A percentile compares a stretch with the other conserved stretches of the same genome.
Conservation (phyloP, 2,797 vertebrate species). For the Menidia menidia region DNA sequence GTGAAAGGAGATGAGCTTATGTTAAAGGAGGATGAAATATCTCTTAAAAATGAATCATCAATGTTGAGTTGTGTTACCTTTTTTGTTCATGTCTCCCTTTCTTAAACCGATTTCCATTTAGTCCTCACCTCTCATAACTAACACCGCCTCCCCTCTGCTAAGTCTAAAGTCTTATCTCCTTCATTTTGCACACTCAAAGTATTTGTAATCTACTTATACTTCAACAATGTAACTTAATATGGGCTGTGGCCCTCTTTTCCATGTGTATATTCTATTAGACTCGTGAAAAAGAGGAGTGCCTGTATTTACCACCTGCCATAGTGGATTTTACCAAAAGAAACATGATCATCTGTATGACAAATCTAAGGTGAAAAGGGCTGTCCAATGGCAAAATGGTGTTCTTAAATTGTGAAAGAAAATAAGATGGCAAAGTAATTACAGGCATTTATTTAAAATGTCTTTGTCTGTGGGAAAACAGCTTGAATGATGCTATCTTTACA, state of each 20-base stretch:
- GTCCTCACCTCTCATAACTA: not conserved
- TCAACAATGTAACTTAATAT: constrained; percentile 68
- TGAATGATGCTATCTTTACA: no score
- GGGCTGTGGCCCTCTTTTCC: constrained; percentile 32
- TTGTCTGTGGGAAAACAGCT: no score
- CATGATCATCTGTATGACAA: not conserved
- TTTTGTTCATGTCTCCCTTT: constrained; percentile 48
- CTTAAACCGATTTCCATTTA: constrained; percentile 8
- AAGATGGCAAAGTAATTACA: not conserved
- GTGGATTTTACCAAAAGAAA: constrained; percentile 11
- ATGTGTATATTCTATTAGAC: constrained; percentile 26
- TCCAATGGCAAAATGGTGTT: not conserved
- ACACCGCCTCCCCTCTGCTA: constrained; percentile 7
- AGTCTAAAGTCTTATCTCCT: constrained; percentile 58
- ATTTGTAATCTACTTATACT: constrained; percentile 75
- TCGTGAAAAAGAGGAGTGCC: constrained; percentile 44
- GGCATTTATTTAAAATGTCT: constrained; percentile 2
- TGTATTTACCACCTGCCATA: constrained; percentile 47
- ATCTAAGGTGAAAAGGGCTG: constrained; percentile 28
- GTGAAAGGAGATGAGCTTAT: constrained; percentile 39
- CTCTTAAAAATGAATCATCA: constrained; percentile 57
- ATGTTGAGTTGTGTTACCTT: constrained; percentile 33
- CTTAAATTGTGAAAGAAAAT: not conserved
- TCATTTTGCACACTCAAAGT: constrained; percentile 68
- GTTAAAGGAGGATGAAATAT: constrained; percentile 51